These are phyloP conservation scores for Salticus scenicus DNA, from an alignment of 2,888 invertebrate species.

Conservation along the genomic window DNA sequence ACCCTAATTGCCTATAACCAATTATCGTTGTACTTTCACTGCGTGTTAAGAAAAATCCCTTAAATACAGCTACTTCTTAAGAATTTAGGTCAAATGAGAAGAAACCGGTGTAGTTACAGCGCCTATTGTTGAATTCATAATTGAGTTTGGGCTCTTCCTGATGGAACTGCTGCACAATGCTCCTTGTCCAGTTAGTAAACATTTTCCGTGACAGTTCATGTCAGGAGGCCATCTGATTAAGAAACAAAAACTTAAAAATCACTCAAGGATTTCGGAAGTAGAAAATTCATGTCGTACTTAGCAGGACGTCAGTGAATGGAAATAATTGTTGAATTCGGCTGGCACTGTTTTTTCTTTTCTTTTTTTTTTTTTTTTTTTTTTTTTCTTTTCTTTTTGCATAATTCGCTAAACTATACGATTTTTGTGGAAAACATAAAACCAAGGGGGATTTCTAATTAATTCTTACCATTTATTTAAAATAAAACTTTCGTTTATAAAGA, in stretches of 20 bases:
- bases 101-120: conserved; percentile 45
- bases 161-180: conserved; percentile 49
- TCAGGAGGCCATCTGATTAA: conserved; percentile 27
- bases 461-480: no score
- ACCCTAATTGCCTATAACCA: no score
- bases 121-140: conserved; percentile 55
- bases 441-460: no score
- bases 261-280: conserved; percentile 10
- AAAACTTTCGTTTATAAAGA: no score
- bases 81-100: conserved; percentile 39
- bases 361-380: no score
- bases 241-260: conserved; percentile 8
- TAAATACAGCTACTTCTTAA: neutral
- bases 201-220: conserved; percentile 53
- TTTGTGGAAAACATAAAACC: no score
- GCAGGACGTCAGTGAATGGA: no score
- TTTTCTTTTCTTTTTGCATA: no score
- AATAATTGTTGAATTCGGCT: no score
- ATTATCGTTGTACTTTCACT: neutral
- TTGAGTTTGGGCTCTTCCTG: conserved; percentile 43
- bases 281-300: neutral
- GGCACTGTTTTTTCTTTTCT: no score
- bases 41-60: neutral
- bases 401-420: no score
- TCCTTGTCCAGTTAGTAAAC: conserved; percentile 27